Evolutionary conservation across 2,888 invertebrate genomes (phyloP).

Genomic region (Rhodophaea formosa): DNA sequence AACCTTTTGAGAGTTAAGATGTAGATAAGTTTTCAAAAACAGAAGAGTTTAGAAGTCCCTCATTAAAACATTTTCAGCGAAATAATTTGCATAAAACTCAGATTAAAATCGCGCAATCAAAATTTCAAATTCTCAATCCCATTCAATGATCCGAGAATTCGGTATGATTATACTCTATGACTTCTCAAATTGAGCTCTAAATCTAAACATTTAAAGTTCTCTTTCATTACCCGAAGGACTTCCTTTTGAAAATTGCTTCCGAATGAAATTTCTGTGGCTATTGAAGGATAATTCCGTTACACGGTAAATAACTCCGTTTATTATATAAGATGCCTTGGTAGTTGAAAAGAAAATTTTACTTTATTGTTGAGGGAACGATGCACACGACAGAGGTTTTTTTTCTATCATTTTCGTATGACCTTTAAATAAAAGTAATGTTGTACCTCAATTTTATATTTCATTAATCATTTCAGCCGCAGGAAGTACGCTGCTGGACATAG

Average conservation of each 20-base stretch:
- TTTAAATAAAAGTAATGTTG: background rate
- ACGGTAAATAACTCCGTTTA: constrained; percentile 10
- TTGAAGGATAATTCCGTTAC: constrained; percentile 5
- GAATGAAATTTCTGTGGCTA: background rate
- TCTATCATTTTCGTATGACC: background rate
- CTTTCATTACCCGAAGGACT: background rate
- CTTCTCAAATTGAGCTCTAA: background rate
- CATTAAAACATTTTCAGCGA: background rate
- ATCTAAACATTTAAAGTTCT: background rate
- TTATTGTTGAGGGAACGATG: constrained; percentile 19
- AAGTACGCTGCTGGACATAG: no score
- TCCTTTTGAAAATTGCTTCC: background rate
- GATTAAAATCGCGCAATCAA: background rate
- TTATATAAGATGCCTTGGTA: constrained; percentile 12
- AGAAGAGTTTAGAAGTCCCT: background rate
- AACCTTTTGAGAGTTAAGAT: background rate
- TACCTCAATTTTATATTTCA: no score
- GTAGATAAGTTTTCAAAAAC: background rate
- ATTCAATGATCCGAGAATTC: background rate
- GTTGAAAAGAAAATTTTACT: constrained; percentile 37
- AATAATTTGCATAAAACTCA: background rate
- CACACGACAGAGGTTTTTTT: constrained; percentile 18
- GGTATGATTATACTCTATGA: background rate
- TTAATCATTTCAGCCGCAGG: no score
- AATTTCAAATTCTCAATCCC: background rate